Evolutionary conservation across 2,888 invertebrate genomes (phyloP).

Genomic region (Cryptocheilus praepositus): DNA sequence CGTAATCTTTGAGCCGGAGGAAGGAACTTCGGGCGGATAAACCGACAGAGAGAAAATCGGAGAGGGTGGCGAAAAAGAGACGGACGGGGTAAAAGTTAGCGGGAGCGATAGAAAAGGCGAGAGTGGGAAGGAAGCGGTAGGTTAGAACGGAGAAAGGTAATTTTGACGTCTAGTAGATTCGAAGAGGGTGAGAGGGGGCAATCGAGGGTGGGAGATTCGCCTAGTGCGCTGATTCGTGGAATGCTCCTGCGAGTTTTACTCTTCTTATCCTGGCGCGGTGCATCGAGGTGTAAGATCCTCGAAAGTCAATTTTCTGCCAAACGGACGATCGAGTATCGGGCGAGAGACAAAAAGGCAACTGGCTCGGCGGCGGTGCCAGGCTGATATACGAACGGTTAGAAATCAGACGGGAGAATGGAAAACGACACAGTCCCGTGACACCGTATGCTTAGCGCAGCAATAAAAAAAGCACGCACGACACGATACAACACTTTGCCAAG

Average conservation of each 20-base stretch:
- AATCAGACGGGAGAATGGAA: too few relatives aligned
- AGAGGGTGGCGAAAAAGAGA: neutral
- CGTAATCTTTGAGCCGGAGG: conserved; percentile 43
- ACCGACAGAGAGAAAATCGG: neutral
- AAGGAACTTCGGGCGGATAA: neutral
- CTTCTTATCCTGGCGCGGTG: conserved; percentile 17
- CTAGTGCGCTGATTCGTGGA: conserved; percentile 16
- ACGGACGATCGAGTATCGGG: conserved; percentile 16
- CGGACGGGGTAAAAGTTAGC: neutral
- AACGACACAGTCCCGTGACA: neutral
- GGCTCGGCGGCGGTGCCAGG: too few relatives aligned
- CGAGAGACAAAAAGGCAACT: conserved; percentile 22
- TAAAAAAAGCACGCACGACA: too few relatives aligned
- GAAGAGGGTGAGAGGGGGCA: neutral
- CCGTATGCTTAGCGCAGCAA: too few relatives aligned
- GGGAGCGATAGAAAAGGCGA: neutral
- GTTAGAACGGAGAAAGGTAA: conserved; percentile 25
- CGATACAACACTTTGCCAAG: too few relatives aligned
- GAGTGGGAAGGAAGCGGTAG: neutral
- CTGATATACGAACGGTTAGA: too few relatives aligned
- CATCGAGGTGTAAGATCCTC: conserved; percentile 31
- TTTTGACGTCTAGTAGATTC: conserved; percentile 36
- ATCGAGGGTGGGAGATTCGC: neutral
- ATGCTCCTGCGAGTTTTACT: conserved; percentile 27
- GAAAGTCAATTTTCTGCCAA: conserved; percentile 32